Base-by-base conservation (phyloP, 2,888 invertebrate genomes). In the Diloba caeruleocephala region DNA sequence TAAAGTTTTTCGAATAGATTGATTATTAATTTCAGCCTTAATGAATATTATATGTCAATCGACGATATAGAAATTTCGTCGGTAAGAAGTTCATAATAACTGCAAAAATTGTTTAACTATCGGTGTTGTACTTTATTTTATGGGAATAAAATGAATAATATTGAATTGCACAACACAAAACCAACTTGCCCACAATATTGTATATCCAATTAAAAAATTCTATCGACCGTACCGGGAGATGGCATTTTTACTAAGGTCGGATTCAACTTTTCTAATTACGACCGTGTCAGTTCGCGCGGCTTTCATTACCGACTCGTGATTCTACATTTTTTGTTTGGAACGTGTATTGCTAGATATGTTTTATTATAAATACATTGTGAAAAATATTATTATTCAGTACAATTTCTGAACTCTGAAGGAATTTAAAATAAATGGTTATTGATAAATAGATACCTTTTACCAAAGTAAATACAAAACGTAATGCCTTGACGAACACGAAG, bases 201-300 rank as follows among this genome's bases (percentile, higher is more conserved):
- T 82, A 77, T 79, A 74, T 82, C 84, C 85, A 89, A 88, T 88
- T 87, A 87, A 84, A 82, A 79, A 63, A 76, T 76, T 67, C 71
- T 74, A 71, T 71, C 68, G 70, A 36, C 58, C 63, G 52, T 41
- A 55, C 52, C 45, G 55, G 64, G 75, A 77, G 71, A 78, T 79
- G 78, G 71, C 71, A 79, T 80, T 84, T 85, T 81, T 78, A 79
- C 69, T 68, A 74, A 73, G 37, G 44, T 38, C 49, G 62, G 58
- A 55, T 71, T 68, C 59, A 87, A 87, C 79, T 88, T 88, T 88
- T 87, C 83, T 88, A 87, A 88, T 88, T 85, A 87, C 71, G 65
- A 57, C 7, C 50, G 41, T 52, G 64, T 70, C 60, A 67, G 48
- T 60, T 61, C 21, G 44, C 36, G 23, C 28, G 42, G 41, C 51